Percentiles rank a stretch among this genome's conserved stretches.
These are phyloP conservation scores for Cygnus buccinator DNA, from an alignment of 2,113 vertebrate species.

Conservation along the genomic window DNA sequence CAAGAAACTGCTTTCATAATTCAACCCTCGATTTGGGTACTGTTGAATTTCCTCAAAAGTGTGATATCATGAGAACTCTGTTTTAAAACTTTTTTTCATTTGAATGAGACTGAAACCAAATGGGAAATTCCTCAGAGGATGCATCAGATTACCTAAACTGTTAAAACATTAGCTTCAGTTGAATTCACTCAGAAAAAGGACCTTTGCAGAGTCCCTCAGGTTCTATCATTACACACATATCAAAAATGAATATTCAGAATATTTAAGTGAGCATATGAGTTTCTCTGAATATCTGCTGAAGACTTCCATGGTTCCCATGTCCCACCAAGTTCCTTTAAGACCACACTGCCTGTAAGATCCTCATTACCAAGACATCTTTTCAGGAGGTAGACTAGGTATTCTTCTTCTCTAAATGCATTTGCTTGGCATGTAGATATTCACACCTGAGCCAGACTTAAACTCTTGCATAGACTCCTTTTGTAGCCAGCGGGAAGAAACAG, in stretches of 20 bases:
- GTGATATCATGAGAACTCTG: not conserved
- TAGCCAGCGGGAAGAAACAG: not conserved
- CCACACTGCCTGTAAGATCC: not conserved
- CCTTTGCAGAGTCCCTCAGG: not conserved
- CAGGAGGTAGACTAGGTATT: not conserved
- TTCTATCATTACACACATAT: not conserved
- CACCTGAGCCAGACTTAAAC: not conserved
- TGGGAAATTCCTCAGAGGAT: not conserved
- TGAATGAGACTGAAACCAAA: not conserved
- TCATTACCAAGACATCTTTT: not conserved
- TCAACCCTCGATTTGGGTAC: not conserved
- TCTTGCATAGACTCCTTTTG: not conserved
- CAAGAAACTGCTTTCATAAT: not conserved
- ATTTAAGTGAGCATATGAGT: not conserved
- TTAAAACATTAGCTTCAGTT: not conserved
- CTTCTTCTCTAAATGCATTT: not conserved
- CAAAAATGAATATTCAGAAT: not conserved
- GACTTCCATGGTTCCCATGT: not conserved
- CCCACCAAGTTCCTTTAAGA: not conserved
- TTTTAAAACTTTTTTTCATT: not conserved
- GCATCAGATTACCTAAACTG: not conserved
- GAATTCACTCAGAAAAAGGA: not conserved
- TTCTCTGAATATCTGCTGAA: not conserved
- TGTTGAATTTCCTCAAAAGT: not conserved
- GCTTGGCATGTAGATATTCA: accelerated